Evolutionary conservation across 2,113 vertebrate species (phyloP).

Genomic region (Seriola dumerili): DNA sequence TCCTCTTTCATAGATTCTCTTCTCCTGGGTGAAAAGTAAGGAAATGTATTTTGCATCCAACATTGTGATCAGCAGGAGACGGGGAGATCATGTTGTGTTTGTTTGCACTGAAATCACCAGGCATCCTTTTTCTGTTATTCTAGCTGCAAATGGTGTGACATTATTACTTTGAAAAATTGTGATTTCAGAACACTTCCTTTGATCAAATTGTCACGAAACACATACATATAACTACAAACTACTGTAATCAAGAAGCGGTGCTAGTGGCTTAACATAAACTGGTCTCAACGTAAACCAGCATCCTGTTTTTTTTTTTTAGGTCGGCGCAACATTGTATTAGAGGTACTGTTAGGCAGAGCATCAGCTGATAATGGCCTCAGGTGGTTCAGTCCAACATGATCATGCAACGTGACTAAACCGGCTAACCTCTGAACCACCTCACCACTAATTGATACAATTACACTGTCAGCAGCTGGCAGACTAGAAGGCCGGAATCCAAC

Average conservation of each 20-base stretch:
- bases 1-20: background rate
- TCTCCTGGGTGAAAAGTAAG: too few relatives aligned
- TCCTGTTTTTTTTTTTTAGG: background rate
- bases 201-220: background rate
- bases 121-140: background rate
- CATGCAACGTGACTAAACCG: slow-evolving; percentile 28
- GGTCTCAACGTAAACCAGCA: background rate
- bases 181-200: background rate
- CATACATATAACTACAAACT: background rate
- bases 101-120: slow-evolving; percentile 21
- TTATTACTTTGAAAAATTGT: background rate
- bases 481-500: slow-evolving; percentile 60
- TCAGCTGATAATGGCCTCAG: slow-evolving; percentile 2
- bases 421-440: slow-evolving; percentile 57
- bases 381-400: slow-evolving; percentile 19
- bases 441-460: slow-evolving; percentile 79
- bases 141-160: background rate
- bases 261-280: too few relatives aligned
- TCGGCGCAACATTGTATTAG: background rate
- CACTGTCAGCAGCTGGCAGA: slow-evolving; percentile 69
- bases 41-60: background rate
- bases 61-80: background rate
- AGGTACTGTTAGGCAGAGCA: background rate
- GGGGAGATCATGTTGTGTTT: background rate
- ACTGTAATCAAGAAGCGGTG: too few relatives aligned